Percentiles rank a stretch among this genome's conserved stretches.
These are phyloP conservation scores for Drosophila murphyi DNA, from an alignment of 1,140 invertebrate species.

Conservation along the genomic window DNA sequence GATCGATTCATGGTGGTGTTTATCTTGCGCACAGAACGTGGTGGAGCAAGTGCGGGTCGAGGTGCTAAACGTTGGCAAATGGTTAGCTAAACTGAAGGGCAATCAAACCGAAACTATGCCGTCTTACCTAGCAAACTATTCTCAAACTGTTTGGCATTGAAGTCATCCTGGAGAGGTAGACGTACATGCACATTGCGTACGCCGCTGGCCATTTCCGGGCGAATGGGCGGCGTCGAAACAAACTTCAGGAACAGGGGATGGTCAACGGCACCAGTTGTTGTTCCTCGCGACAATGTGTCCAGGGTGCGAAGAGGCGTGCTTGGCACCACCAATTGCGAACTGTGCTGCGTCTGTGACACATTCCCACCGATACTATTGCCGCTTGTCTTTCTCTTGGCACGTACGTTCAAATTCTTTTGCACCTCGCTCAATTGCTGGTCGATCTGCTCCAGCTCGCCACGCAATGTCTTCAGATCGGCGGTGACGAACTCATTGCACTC, in stretches of 20 bases:
- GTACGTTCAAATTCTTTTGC: constrained; percentile 43
- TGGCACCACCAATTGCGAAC: not conserved
- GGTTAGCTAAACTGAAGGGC: not conserved
- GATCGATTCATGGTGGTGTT: constrained; percentile 68
- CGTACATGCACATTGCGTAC: constrained; percentile 49
- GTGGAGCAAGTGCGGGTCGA: constrained; percentile 34
- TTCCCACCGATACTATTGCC: constrained; percentile 8
- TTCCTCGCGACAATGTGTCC: not conserved
- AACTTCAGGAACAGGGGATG: constrained; percentile 61
- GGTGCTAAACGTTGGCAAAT: not conserved
- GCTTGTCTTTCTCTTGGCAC: constrained; percentile 42
- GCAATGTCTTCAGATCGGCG: constrained; percentile 44
- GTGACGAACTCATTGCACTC: constrained; percentile 55
- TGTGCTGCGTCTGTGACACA: not conserved
- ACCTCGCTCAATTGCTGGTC: constrained; percentile 58
- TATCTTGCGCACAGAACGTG: constrained; percentile 59
- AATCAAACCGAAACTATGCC: too few species aligned
- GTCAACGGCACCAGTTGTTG: not conserved
- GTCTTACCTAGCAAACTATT: constrained; percentile 53
- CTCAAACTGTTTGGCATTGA: constrained; percentile 59
- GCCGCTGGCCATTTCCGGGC: constrained; percentile 41
- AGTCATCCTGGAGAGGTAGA: constrained; percentile 67
- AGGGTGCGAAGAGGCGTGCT: constrained; percentile 43
- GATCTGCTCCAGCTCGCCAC: constrained; percentile 52
- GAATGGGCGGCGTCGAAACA: constrained; percentile 75